These are phyloP conservation scores for Corydoras sp. DNA, from an alignment of 2,113 vertebrate genomes.

Conservation along the genomic window DNA sequence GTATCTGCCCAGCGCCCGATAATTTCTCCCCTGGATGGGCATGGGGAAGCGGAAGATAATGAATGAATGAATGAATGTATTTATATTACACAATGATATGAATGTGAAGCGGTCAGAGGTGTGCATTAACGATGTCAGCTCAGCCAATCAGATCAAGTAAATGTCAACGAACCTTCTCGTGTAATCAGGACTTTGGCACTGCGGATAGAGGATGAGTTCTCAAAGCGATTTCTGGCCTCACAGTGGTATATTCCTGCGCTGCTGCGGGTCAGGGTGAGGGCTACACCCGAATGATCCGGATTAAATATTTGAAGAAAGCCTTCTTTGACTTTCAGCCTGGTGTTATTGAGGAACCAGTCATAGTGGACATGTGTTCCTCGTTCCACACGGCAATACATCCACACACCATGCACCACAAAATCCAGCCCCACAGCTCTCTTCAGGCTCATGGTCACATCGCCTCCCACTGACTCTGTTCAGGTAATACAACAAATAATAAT, in stretches of 20 bases:
- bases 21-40: too few relatives aligned
- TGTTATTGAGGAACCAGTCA: constrained; percentile 59
- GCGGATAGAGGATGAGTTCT: constrained; percentile 43
- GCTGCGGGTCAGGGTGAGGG: constrained; percentile 38
- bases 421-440: constrained; percentile 38
- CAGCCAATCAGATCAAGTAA: too few relatives aligned
- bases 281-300: constrained; percentile 31
- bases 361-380: constrained; percentile 51
- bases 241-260: constrained; percentile 58
- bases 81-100: too few relatives aligned
- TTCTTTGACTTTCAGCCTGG: constrained; percentile 31
- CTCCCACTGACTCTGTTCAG: constrained; percentile 51
- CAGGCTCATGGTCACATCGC: constrained; percentile 45
- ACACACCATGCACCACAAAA: constrained; percentile 42
- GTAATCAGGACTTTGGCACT: constrained; percentile 45
- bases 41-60: too few relatives aligned
- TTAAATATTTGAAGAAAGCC: constrained; percentile 38
- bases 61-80: too few relatives aligned
- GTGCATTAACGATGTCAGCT: too few relatives aligned
- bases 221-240: constrained; percentile 56
- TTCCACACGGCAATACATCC: constrained; percentile 48
- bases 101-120: too few relatives aligned
- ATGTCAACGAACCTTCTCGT: constrained; percentile 47
- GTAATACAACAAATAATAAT: neutral
- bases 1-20: too few relatives aligned